phyloP scores from a whole-genome alignment of 2,797 vertebrate species.

The Schizopygopsis malacanthus region DNA sequence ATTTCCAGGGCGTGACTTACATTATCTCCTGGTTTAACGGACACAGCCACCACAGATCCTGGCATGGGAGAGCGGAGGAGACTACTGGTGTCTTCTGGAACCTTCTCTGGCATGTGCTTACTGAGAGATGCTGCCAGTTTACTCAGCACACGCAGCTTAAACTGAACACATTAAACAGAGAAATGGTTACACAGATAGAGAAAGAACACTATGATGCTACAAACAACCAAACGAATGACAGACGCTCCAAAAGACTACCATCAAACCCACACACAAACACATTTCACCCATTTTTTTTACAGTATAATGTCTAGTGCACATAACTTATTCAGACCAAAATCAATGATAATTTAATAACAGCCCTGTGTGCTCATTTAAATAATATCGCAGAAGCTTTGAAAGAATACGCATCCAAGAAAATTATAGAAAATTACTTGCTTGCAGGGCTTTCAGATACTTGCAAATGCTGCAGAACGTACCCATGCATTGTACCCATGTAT shows the following conservation, averaged over 20 bases:
- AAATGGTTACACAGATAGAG: not conserved
- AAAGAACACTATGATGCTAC: not conserved
- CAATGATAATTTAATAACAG: not conserved
- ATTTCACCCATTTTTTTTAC: not conserved
- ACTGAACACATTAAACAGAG: slow-evolving; percentile 70
- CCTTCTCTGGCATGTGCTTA: slow-evolving; percentile 91
- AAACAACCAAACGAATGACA: slow-evolving; percentile 39
- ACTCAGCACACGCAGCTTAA: slow-evolving; percentile 86
- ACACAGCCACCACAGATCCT: slow-evolving; percentile 89
- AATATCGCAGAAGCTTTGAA: not conserved
- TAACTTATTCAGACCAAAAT: not conserved
- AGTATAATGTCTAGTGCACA: not conserved
- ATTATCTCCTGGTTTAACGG: slow-evolving; percentile 88
- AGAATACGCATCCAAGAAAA: too few species aligned
- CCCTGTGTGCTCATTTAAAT: not conserved
- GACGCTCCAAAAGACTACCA: not conserved
- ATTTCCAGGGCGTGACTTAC: slow-evolving; percentile 73
- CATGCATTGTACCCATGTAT: not conserved
- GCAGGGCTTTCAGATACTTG: not conserved
- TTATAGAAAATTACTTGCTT: not conserved
- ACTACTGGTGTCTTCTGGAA: slow-evolving; percentile 90
- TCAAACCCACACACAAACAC: not conserved
- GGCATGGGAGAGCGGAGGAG: slow-evolving; percentile 95
- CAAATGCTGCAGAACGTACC: not conserved
- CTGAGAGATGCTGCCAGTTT: slow-evolving; percentile 84